Evolutionary conservation across 2,888 invertebrate species (phyloP).

Genomic region (Mesorhabditis sp.): DNA sequence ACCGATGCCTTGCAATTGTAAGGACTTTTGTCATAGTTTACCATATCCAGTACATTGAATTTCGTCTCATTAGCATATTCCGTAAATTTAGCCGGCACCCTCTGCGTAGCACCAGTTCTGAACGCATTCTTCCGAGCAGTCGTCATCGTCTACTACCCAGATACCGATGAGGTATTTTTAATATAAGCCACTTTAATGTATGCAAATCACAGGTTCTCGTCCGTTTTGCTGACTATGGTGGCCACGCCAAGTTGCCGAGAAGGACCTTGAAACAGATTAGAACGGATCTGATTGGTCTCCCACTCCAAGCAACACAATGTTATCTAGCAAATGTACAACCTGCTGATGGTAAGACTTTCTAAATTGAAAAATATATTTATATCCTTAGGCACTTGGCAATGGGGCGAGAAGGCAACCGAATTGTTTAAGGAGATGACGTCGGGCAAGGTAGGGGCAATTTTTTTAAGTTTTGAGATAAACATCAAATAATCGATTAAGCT

Average conservation of each 20-base stretch:
- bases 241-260: conserved; percentile 77
- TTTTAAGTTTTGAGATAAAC: no score
- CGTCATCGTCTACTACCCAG: conserved; percentile 70
- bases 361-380: conserved; percentile 66
- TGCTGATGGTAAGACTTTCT: conserved; percentile 67
- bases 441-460: conserved; percentile 19
- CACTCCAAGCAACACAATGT: conserved; percentile 95
- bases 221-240: conserved; percentile 90
- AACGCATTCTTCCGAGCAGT: conserved; percentile 86
- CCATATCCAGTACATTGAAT: no score
- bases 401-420: conserved; percentile 45
- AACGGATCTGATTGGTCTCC: conserved; percentile 85
- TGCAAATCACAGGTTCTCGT: conserved; percentile 69
- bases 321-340: conserved; percentile 83
- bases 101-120: conserved; percentile 81
- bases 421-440: conserved; percentile 40
- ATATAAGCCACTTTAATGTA: neutral
- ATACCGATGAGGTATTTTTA: conserved; percentile 64
- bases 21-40: neutral
- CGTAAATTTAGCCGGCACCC: conserved; percentile 70
- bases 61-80: no score
- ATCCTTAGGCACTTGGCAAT: conserved; percentile 57
- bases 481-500: no score
- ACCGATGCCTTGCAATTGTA: conserved; percentile 4
- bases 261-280: conserved; percentile 81